These are phyloP conservation scores for Hirtodrosophila confusa DNA, from an alignment of 2,888 invertebrate genomes.

Conservation along the genomic window DNA sequence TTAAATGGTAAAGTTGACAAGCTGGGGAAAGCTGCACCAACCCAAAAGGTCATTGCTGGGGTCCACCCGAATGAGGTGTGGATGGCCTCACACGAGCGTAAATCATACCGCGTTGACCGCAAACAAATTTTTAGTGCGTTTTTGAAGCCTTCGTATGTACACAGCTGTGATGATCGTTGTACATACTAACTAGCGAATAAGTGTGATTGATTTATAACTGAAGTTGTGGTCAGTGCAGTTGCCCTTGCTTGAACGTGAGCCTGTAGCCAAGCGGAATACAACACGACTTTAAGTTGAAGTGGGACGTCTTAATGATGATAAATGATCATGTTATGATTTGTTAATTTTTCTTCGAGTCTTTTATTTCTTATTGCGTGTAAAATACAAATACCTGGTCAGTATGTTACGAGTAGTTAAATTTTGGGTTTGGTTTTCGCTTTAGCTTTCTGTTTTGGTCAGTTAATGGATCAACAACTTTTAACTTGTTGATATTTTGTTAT, in stretches of 20 bases:
- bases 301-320: slow-evolving; percentile 78
- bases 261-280: slow-evolving; percentile 15
- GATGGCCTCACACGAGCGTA: slow-evolving; percentile 62
- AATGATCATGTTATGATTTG: slow-evolving; percentile 82
- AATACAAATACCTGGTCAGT: slow-evolving; percentile 39
- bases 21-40: neutral
- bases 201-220: slow-evolving; percentile 81
- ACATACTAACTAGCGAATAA: slow-evolving; percentile 66
- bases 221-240: slow-evolving; percentile 34
- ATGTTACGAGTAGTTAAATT: slow-evolving; percentile 37
- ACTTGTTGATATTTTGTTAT: slow-evolving; percentile 18
- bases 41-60: neutral
- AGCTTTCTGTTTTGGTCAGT: slow-evolving; percentile 25
- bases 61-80: slow-evolving; percentile 12
- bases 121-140: slow-evolving; percentile 24
- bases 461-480: slow-evolving; percentile 41
- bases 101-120: slow-evolving; percentile 63
- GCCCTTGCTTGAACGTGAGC: neutral
- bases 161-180: neutral
- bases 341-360: slow-evolving; percentile 69
- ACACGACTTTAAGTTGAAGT: slow-evolving; percentile 17
- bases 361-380: slow-evolving; percentile 59
- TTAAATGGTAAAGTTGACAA: slow-evolving; percentile 15
- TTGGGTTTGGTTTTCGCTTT: slow-evolving; percentile 11
- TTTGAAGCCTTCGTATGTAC: neutral